Evolutionary conservation across 2,888 invertebrate species (phyloP), one percentile per base, ranked within the genome.

Genomic region (Meteorus cinctellus): DNA sequence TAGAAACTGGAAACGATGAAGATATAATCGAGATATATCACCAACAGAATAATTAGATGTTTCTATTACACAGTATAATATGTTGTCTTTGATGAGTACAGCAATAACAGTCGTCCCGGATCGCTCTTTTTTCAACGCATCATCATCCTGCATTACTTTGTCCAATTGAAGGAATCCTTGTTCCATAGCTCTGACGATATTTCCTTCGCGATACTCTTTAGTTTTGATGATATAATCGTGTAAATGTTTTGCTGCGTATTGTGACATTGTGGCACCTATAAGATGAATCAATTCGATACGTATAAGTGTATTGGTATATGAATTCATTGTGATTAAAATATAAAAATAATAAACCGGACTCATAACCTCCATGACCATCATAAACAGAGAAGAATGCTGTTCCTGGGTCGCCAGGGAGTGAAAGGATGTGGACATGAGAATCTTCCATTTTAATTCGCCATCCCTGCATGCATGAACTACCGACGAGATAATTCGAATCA

Each of bases 371-470:
- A 90, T 97, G 97, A 0, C 98, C 98, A 91, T 98, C 99, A 88
- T 97, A 99, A 0, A 99, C 99, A 6, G 96, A 98, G 91, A 99
- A 99, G 90, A 96, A 99, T 4, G 98, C 94, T 45, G 97, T 94
- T 29, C 94, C 95, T 36, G 97, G 96, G 90, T 99, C 99, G 86
- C 97, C 97, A 2, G 97, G 97, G 81, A 97, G 89, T 0, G 97
- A 95, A 19, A 99, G 91, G 82, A 99, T 95, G 86, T 98, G 98
- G 68, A 98, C 98, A 89, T 99, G 99, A 0, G 98, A 96, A 90
- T 99, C 99, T 91, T 99, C 99, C 99, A 99, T 99, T 82, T 97
- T 97, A 75, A 98, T 95, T 79, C 99, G 92, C 99, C 99, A 99
- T 89, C 99, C 99, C 91, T 99, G 99, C 99, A 99, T 99, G 88